These are phyloP conservation scores for Coelogynopora nodosa DNA, from an alignment of 2,888 invertebrate genomes.

Conservation along the genomic window DNA sequence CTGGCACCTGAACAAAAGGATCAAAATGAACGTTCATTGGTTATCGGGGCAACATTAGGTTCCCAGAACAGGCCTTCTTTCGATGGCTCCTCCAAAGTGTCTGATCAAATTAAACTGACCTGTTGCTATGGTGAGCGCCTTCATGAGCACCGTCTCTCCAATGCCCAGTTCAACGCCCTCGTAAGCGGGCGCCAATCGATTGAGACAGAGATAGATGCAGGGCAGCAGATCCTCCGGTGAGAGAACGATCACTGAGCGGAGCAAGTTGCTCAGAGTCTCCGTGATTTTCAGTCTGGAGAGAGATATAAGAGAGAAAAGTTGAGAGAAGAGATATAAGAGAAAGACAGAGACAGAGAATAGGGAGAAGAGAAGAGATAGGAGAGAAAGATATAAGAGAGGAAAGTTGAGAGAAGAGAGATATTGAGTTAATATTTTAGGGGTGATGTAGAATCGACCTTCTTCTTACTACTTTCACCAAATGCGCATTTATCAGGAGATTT, in stretches of 20 bases:
- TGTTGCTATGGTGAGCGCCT: conserved; percentile 73
- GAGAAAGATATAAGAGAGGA: no score
- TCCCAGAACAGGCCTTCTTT: background rate
- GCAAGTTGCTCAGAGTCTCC: conserved; percentile 83
- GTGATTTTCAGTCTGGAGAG: conserved; percentile 86
- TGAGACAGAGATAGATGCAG: conserved; percentile 88
- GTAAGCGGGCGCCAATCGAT: conserved; percentile 89
- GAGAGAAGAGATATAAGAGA: no score
- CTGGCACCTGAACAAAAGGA: background rate
- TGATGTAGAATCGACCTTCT: no score
- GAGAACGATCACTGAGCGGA: conserved; percentile 80
- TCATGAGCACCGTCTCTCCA: conserved; percentile 87
- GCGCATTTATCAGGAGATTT: no score
- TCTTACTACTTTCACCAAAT: no score
- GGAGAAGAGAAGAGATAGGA: no score
- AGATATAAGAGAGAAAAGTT: no score
- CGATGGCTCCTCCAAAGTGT: no score
- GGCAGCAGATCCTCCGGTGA: conserved; percentile 83
- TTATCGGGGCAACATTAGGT: conserved; percentile 39
- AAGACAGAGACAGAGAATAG: no score
- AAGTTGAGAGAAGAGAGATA: no score
- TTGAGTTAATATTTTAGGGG: no score
- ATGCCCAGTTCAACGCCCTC: conserved; percentile 84
- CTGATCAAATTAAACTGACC: conserved; percentile 51
- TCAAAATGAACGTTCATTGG: conserved; percentile 8